Conservation (phyloP, 2,797 vertebrate species). For the Mormyrus proboscirostris region DNA sequence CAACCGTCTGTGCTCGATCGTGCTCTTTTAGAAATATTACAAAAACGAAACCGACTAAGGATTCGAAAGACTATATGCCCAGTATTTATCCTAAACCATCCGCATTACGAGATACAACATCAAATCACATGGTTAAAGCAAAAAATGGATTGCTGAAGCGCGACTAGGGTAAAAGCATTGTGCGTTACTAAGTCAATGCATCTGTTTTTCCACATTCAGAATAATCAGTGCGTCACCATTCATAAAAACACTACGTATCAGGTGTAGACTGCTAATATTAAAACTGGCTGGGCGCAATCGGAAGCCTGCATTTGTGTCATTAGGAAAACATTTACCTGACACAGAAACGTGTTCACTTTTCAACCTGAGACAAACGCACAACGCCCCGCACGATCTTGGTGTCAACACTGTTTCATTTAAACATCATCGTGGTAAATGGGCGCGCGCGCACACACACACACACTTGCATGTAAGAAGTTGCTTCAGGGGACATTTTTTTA, state of each 20-base stretch:
- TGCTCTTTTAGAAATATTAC: background rate
- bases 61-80: background rate
- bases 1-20: background rate
- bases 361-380: background rate
- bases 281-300: background rate
- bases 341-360: background rate
- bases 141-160: background rate
- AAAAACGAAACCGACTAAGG: background rate
- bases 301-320: background rate
- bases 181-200: background rate
- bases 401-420: background rate
- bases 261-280: background rate
- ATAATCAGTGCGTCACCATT: conserved; percentile 8
- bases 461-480: background rate
- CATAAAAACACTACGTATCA: background rate
- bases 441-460: background rate
- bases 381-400: background rate
- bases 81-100: background rate
- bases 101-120: background rate
- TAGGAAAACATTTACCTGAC: background rate
- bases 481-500: background rate
- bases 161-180: background rate
- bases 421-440: background rate
- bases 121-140: background rate
- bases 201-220: background rate